Evolutionary conservation across 1,140 invertebrate species (phyloP).

Genomic region (Galleria mellonella): DNA sequence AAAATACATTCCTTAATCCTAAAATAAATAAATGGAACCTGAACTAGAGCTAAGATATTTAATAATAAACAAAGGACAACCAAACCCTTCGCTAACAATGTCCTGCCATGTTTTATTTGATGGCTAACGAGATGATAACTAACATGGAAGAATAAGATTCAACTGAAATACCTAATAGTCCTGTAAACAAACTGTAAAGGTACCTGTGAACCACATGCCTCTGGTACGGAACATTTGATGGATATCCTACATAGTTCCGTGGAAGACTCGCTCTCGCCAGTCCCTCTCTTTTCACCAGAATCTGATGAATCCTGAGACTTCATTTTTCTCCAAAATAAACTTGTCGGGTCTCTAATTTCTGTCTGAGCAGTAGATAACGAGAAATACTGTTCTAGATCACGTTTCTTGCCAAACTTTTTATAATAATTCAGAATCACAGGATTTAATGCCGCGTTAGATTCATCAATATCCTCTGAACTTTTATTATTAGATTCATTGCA

Average conservation of each 20-base stretch:
- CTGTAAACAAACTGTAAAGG: too few relatives aligned
- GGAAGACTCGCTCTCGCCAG: slow-evolving; percentile 49
- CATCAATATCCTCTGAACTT: slow-evolving; percentile 13
- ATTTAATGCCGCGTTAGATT: slow-evolving; percentile 41
- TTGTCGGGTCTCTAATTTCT: slow-evolving; percentile 45
- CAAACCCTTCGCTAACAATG: too few relatives aligned
- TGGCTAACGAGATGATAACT: too few relatives aligned
- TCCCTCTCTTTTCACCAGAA: slow-evolving; percentile 51
- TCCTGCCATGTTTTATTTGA: too few relatives aligned
- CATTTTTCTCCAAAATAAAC: slow-evolving; percentile 62
- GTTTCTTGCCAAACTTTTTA: slow-evolving; percentile 63
- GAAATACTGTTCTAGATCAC: slow-evolving; percentile 66
- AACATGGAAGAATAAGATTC: too few relatives aligned
- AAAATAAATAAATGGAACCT: too few relatives aligned
- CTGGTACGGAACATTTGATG: slow-evolving; percentile 49
- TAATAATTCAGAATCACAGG: slow-evolving; percentile 62
- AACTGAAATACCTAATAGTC: too few relatives aligned
- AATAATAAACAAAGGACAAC: too few relatives aligned
- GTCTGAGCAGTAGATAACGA: slow-evolving; percentile 54
- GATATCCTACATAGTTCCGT: slow-evolving; percentile 61
- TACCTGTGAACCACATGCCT: slow-evolving; percentile 37
- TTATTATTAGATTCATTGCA: slow-evolving; percentile 17
- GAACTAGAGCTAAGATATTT: too few relatives aligned
- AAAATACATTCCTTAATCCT: too few relatives aligned
- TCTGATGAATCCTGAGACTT: slow-evolving; percentile 58